Conservation (phyloP, 2,797 vertebrate genomes). For the Gymnothorax reevesii region DNA sequence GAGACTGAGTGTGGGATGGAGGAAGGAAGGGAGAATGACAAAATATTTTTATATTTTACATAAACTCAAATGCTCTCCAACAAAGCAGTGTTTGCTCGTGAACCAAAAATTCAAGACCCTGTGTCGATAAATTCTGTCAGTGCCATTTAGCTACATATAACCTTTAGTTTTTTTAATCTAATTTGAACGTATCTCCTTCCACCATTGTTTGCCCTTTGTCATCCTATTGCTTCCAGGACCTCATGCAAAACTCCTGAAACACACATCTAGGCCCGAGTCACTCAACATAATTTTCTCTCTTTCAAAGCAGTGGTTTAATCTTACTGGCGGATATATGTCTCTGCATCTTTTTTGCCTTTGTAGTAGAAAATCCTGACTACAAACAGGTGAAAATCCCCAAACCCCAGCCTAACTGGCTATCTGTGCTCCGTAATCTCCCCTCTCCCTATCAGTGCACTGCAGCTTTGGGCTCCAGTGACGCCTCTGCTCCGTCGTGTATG, state of each 20-base stretch:
- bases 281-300: neutral
- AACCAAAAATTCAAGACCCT: neutral
- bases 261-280: constrained; percentile 24
- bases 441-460: neutral
- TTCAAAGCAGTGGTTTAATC: constrained; percentile 55
- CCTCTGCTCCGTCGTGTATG: neutral
- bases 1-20: neutral
- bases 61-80: neutral
- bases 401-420: neutral
- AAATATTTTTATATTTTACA: neutral
- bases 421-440: constrained; percentile 9
- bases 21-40: neutral
- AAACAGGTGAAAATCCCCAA: constrained; percentile 15
- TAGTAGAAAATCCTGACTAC: constrained; percentile 30
- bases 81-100: neutral
- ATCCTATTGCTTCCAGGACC: neutral
- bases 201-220: constrained; percentile 11
- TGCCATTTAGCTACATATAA: neutral
- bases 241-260: neutral
- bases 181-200: neutral
- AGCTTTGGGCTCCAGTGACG: neutral
- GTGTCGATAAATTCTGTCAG: neutral
- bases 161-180: neutral
- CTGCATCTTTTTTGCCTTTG: constrained; percentile 42
- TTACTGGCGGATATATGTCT: constrained; percentile 65